A percentile compares a stretch with the other conserved stretches of the same genome.
Conservation (phyloP, 2,797 vertebrate species). For the Ibycter americanus region DNA sequence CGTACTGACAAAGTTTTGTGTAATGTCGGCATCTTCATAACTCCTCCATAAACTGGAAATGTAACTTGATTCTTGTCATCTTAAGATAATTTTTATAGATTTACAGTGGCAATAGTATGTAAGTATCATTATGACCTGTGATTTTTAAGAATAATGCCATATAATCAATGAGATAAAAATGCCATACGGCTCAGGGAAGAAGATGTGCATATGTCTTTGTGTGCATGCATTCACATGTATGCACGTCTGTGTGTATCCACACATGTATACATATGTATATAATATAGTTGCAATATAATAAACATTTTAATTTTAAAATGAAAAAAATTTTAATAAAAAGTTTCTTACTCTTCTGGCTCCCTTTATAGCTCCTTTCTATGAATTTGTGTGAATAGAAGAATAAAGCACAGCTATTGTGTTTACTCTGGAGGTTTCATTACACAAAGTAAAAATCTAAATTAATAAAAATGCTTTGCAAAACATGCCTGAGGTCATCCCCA, state of each 20-base stretch:
- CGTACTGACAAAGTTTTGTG: neutral
- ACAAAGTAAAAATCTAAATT: neutral
- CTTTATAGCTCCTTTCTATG: neutral
- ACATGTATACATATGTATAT: no score
- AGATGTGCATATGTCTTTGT: neutral
- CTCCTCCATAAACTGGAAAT: neutral
- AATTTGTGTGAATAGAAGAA: neutral
- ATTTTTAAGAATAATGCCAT: neutral
- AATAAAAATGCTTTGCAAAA: neutral
- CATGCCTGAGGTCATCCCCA: neutral
- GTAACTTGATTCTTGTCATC: neutral
- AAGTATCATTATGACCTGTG: neutral
- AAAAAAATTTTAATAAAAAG: neutral
- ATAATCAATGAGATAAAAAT: neutral
- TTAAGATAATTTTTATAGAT: neutral
- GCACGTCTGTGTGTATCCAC: rapidly evolving
- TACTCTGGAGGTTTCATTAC: neutral
- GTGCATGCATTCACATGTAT: neutral
- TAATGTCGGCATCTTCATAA: neutral
- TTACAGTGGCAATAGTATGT: neutral
- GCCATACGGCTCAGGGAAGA: neutral
- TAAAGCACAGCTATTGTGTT: neutral
- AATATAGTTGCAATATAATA: neutral
- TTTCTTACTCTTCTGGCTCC: neutral
- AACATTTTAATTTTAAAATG: neutral